Conservation (phyloP, 2,888 invertebrate species). For the Scaptomyza caliginosa region DNA sequence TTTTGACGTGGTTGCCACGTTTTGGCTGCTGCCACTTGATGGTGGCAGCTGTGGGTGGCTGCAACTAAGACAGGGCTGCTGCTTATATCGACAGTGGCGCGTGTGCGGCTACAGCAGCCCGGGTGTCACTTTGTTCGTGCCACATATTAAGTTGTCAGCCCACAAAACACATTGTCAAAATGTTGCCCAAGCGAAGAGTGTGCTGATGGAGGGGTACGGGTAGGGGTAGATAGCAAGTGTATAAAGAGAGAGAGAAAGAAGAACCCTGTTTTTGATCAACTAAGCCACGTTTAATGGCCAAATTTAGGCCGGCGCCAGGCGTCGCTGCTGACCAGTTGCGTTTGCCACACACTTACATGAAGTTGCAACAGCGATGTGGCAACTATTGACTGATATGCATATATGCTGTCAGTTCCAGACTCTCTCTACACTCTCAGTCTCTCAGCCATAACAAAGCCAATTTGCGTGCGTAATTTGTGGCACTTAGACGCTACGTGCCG, state of each 20-base stretch:
- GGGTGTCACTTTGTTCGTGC: constrained; percentile 72
- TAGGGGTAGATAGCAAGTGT: neutral
- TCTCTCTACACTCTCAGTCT: neutral
- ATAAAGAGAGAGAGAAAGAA: neutral
- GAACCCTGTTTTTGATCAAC: constrained; percentile 50
- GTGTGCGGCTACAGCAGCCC: constrained; percentile 9
- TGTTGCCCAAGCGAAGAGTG: neutral
- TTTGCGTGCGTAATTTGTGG: constrained; percentile 79
- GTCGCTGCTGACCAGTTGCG: constrained; percentile 46
- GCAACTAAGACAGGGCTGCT: neutral
- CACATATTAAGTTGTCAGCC: constrained; percentile 76
- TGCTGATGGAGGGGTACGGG: neutral
- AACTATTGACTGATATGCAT: constrained; percentile 59
- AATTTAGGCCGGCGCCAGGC: constrained; percentile 9
- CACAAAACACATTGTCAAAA: constrained; percentile 28
- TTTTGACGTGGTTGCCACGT: constrained; percentile 54
- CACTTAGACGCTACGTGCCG: constrained; percentile 73
- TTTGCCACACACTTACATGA: constrained; percentile 2
- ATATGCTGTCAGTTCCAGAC: constrained; percentile 23
- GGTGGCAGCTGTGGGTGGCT: neutral
- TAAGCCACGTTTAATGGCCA: constrained; percentile 74
- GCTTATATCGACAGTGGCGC: constrained; percentile 19
- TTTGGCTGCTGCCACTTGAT: neutral
- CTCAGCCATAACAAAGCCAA: constrained; percentile 67
- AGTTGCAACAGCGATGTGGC: constrained; percentile 15